Evolutionary conservation across 1,140 invertebrate genomes (phyloP).

Genomic region (Aphelenchoides besseyi): DNA sequence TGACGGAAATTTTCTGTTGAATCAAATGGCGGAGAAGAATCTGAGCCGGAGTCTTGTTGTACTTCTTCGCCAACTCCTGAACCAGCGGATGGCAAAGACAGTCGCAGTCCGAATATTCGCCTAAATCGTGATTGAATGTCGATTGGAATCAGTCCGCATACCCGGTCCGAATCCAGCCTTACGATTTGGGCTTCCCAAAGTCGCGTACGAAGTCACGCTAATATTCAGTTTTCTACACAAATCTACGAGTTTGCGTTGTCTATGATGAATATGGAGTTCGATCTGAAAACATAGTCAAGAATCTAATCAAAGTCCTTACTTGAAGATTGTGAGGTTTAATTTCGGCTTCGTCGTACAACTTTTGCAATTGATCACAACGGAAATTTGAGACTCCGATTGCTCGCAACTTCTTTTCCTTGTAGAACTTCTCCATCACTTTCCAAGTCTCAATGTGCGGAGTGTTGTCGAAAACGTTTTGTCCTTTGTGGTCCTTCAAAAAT

Average conservation of each 20-base stretch:
- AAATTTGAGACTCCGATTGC: constrained; percentile 65
- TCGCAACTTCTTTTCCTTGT: constrained; percentile 59
- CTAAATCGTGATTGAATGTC: neutral
- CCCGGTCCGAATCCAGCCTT: neutral
- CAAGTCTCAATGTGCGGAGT: constrained; percentile 43
- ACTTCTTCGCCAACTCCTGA: constrained; percentile 66
- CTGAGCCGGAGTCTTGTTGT: constrained; percentile 69
- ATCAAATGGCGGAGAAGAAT: constrained; percentile 63
- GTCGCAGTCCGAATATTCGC: constrained; percentile 14
- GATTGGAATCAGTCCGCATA: neutral
- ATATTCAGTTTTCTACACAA: constrained; percentile 50
- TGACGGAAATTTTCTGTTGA: constrained; percentile 67
- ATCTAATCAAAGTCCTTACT: neutral
- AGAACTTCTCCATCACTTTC: constrained; percentile 60
- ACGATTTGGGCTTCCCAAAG: constrained; percentile 10
- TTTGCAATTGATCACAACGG: constrained; percentile 55
- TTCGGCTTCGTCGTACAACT: constrained; percentile 27
- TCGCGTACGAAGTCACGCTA: constrained; percentile 23
- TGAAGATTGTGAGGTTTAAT: constrained; percentile 33
- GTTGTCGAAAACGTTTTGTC: constrained; percentile 4
- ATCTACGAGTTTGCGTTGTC: constrained; percentile 51
- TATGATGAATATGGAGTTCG: constrained; percentile 59
- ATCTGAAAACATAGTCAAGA: constrained; percentile 28
- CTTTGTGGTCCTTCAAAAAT: constrained; percentile 14
- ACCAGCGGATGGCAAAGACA: constrained; percentile 63